Evolutionary conservation across 2,888 invertebrate genomes (phyloP), one percentile per base, ranked within the genome.

Genomic region (Drosophila neonasuta): DNA sequence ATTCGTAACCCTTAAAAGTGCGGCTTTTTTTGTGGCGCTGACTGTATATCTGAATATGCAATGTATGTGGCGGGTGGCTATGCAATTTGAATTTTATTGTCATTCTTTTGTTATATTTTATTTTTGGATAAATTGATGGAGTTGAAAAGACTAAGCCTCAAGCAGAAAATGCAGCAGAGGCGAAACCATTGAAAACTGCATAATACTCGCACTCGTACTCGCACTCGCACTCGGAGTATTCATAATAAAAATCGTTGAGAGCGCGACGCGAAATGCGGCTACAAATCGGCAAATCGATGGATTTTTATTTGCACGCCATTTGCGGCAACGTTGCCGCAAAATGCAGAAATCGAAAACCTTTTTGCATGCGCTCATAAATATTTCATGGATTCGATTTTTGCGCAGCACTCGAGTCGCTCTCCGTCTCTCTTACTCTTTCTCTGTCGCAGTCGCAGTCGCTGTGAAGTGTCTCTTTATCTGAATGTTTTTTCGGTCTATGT

Each of bases 321-420:
- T 77, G 74, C 67, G 67, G 67, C 67, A 74, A 74, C 66, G 64
- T 48, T 76, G 46, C 39, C 46, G 57, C 62, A 74, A 77, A 77
- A 70, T 79, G 78, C 78, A 60, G 69, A 34, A 68, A 76, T 60
- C 50, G 60, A 49, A 64, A 78, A 76, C 60, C 66, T 74, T 79
- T 81, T 80, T 73, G 66, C 77, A 81, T 82, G 71, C 62, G 62
- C 80, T 84, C 83, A 84, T 84, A 82, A 85, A 84, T 84, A 87
- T 87, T 84, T 84, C 87, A 84, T 85, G 73, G 68, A 59, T 83
- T 82, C 66, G 71, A 65, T 83, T 80, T 75, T 85, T 77, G 75
- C 79, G 86, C 77, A 79, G 74, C 76, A 76, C 83, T 79, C 67
- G 67, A 81, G 39, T 57, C 24, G 13, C 29, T 36, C 1, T n/a